Percentiles rank a stretch among this genome's conserved stretches.
Evolutionary conservation across 2,888 invertebrate genomes (phyloP).

Genomic region (Melieria crassipennis): DNA sequence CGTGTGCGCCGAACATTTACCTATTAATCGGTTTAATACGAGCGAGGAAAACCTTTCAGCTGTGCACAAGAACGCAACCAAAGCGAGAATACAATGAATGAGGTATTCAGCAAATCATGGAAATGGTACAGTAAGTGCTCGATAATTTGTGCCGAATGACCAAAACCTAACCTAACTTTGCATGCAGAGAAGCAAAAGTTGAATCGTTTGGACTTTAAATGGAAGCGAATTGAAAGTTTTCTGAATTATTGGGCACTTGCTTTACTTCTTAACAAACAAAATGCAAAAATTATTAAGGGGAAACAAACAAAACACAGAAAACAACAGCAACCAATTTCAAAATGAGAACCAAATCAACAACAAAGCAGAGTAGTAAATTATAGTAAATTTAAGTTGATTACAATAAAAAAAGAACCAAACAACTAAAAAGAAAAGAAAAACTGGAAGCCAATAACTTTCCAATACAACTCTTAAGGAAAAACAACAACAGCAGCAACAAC

Average conservation of each 20-base stretch:
- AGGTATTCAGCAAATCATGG: neutral
- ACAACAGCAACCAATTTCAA: neutral
- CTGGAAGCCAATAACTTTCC: neutral
- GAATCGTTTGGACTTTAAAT: neutral
- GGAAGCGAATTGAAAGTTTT: neutral
- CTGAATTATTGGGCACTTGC: neutral
- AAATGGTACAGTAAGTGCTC: neutral
- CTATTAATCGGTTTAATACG: no score
- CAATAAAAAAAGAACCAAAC: conserved; percentile 7
- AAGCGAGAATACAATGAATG: conserved; percentile 1
- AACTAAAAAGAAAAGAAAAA: neutral
- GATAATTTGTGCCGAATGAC: neutral
- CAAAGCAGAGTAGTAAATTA: conserved; percentile 13
- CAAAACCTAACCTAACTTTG: neutral
- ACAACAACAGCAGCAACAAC: neutral
- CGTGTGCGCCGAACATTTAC: no score
- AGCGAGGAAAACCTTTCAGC: no score
- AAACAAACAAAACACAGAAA: neutral
- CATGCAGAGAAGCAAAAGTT: neutral
- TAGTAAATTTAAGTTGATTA: conserved; percentile 7
- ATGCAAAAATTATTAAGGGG: neutral
- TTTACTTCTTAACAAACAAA: conserved; percentile 3
- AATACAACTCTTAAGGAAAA: conserved; percentile 9
- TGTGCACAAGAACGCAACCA: neutral
- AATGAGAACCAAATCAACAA: conserved; percentile 9